Percentiles rank a stretch among this genome's conserved stretches.
Conservation (phyloP, 2,113 vertebrate genomes). For the Nesospiza acunhae region DNA sequence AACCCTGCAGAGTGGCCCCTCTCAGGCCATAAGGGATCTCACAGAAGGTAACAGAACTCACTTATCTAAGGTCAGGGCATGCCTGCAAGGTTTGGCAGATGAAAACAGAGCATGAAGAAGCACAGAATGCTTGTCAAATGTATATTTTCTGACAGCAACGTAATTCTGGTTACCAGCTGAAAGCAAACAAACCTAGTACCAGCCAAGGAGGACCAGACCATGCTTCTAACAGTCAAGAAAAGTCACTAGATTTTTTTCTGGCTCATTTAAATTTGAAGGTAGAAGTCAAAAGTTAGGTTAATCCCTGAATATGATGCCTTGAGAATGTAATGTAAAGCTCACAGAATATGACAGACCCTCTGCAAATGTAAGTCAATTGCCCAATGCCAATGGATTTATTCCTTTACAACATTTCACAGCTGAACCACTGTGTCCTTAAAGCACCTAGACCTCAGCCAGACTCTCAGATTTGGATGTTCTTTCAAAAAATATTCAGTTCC, state of each 20-base stretch:
- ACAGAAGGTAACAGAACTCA: not conserved
- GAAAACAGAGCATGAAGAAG: not conserved
- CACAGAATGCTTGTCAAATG: not conserved
- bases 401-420: not conserved
- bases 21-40: not conserved
- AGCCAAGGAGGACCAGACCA: not conserved
- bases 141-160: not conserved
- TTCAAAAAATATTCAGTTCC: not conserved
- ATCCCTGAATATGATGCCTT: not conserved
- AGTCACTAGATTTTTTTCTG: not conserved
- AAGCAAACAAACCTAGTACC: not conserved
- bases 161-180: not conserved
- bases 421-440: not conserved
- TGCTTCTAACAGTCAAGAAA: not conserved
- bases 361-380: not conserved
- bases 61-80: not conserved
- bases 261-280: not conserved
- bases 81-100: not conserved
- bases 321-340: not conserved
- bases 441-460: not conserved
- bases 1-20: not conserved
- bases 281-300: not conserved
- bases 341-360: not conserved
- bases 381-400: not conserved
- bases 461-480: not conserved